Conservation (phyloP, 2,113 vertebrate species). For the Trematocara marginatum region DNA sequence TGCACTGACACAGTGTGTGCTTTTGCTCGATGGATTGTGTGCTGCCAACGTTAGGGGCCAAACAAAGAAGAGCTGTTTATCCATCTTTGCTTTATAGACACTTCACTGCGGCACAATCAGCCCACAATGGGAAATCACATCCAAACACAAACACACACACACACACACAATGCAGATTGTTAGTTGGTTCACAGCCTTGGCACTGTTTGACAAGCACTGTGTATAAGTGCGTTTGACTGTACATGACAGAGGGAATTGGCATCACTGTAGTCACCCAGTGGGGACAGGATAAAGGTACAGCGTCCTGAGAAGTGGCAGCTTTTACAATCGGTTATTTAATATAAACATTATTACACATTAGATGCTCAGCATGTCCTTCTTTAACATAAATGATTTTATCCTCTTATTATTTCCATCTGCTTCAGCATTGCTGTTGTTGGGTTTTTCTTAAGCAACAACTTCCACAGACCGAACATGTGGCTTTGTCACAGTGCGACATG, state of each 20-base stretch:
- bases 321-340: not conserved
- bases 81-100: slow-evolving; percentile 40
- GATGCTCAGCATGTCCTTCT: not conserved
- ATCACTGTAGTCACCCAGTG: not conserved
- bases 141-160: not conserved
- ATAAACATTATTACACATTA: not conserved
- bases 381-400: not conserved
- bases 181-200: slow-evolving; percentile 2
- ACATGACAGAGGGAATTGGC: slow-evolving; percentile 2
- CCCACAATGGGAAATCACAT: not conserved
- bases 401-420: not conserved
- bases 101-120: slow-evolving; percentile 15
- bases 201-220: slow-evolving; percentile 10
- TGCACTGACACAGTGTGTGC: slow-evolving; percentile 7
- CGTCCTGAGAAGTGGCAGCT: not conserved
- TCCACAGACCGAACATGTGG: not conserved
- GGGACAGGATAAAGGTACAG: not conserved
- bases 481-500: not conserved
- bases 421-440: not conserved
- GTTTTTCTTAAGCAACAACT: not conserved
- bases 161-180: not conserved
- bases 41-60: slow-evolving; percentile 19
- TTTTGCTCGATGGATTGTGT: slow-evolving; percentile 17
- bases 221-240: slow-evolving; percentile 20
- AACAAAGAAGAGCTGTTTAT: slow-evolving; percentile 50